A percentile compares a stretch with the other conserved stretches of the same genome.
phyloP scores from a whole-genome alignment of 2,888 invertebrate species.

The Euplexia lucipara region DNA sequence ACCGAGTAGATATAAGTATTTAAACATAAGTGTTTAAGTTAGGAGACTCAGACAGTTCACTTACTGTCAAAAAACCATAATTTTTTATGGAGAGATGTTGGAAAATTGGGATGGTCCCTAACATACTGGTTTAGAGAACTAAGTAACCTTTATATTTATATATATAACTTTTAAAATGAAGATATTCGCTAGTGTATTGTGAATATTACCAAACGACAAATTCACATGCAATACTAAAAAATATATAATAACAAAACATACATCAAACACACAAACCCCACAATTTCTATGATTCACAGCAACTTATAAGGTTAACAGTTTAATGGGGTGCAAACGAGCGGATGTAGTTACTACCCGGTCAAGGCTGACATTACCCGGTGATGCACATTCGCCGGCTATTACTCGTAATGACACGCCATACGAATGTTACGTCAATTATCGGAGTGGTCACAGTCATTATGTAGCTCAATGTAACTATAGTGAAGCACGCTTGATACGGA shows the following conservation, averaged over 20 bases:
- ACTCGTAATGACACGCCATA: slow-evolving; percentile 48
- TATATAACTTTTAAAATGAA: no score
- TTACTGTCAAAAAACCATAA: no score
- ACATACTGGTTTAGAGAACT: no score
- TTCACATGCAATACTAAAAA: background rate
- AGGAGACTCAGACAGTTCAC: no score
- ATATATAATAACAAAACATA: background rate
- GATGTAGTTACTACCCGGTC: slow-evolving; percentile 43
- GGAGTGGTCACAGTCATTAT: slow-evolving; percentile 50
- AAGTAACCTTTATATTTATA: no score
- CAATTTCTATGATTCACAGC: slow-evolving; percentile 13
- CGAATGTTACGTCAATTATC: slow-evolving; percentile 54
- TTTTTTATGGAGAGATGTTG: no score
- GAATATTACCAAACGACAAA: background rate
- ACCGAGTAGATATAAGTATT: no score
- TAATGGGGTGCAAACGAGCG: slow-evolving; percentile 44
- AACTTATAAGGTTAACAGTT: slow-evolving; percentile 16
- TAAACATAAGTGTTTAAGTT: no score
- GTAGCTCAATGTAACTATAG: slow-evolving; percentile 24
- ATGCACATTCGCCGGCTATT: slow-evolving; percentile 29
- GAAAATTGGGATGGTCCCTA: no score
- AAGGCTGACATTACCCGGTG: slow-evolving; percentile 48
- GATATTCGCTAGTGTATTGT: background rate
- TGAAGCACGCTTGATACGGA: slow-evolving; percentile 30
- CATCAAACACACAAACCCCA: background rate